A percentile compares a stretch with the other conserved stretches of the same genome.
These are phyloP conservation scores for Zosterops pallidus DNA, from an alignment of 2,113 vertebrate genomes.

Conservation along the genomic window DNA sequence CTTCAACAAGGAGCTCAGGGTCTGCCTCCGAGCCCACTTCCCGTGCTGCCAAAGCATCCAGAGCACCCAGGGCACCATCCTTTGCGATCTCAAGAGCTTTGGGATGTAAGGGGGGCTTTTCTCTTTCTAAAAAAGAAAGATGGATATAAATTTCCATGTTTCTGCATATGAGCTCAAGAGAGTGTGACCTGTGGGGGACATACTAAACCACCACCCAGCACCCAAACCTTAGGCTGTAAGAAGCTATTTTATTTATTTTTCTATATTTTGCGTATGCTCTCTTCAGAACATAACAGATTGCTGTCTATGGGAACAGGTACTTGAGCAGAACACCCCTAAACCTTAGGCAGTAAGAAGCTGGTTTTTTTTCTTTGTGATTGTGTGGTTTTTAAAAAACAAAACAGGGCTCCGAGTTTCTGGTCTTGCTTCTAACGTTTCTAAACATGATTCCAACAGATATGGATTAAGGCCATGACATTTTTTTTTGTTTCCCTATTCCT, in stretches of 20 bases:
- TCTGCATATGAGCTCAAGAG: constrained; percentile 52
- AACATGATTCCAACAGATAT: constrained; percentile 55
- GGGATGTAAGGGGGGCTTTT: constrained; percentile 58
- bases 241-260: constrained; percentile 69
- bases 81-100: constrained; percentile 84
- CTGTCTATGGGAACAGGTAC: constrained; percentile 52
- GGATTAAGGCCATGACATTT: constrained; percentile 69
- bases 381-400: constrained; percentile 68
- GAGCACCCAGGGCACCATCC: constrained; percentile 85
- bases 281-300: constrained; percentile 54
- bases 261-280: constrained; percentile 67
- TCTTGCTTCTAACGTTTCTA: constrained; percentile 67
- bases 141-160: constrained; percentile 42
- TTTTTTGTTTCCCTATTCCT: constrained; percentile 58
- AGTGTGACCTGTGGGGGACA: constrained; percentile 51
- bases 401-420: constrained; percentile 66
- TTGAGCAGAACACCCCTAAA: constrained; percentile 48
- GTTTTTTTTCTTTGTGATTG: constrained; percentile 49
- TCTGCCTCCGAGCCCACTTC: constrained; percentile 88
- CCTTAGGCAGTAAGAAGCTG: constrained; percentile 67
- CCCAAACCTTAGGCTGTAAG: constrained; percentile 65
- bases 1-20: constrained; percentile 92
- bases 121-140: constrained; percentile 24
- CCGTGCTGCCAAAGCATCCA: constrained; percentile 88
- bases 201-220: constrained; percentile 33